Evolutionary conservation across 1,140 invertebrate species (phyloP).

Genomic region (Dolichoris vasculosae): DNA sequence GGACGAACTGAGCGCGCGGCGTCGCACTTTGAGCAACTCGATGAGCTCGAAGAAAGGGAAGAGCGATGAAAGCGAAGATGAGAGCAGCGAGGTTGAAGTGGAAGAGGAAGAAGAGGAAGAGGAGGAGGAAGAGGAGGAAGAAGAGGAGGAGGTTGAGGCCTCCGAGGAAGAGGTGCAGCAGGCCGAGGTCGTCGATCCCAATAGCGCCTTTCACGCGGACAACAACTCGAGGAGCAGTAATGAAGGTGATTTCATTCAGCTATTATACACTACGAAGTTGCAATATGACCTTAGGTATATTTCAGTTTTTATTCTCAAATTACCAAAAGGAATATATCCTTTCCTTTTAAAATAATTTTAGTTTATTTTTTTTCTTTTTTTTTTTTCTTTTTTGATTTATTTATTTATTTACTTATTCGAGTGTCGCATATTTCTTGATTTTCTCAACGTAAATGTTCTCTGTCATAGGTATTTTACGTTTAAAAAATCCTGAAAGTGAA

Average conservation of each 20-base stretch:
- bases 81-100: conserved; percentile 53
- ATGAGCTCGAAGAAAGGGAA: conserved; percentile 25
- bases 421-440: background rate
- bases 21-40: background rate
- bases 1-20: conserved; percentile 34
- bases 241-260: conserved; percentile 44
- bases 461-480: background rate
- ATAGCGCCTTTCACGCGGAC: conserved; percentile 35
- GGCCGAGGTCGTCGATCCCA: conserved; percentile 48
- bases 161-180: conserved; percentile 54
- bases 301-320: conserved; percentile 18
- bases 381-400: background rate
- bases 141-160: conserved; percentile 37
- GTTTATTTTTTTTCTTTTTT: background rate
- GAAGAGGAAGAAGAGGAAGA: conserved; percentile 50
- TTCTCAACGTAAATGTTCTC: background rate
- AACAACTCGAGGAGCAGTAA: conserved; percentile 48
- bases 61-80: conserved; percentile 40
- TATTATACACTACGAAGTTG: conserved; percentile 31
- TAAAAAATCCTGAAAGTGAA: background rate
- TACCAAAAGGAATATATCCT: background rate
- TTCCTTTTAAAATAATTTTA: background rate
- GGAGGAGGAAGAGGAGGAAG: conserved; percentile 52
- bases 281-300: conserved; percentile 25
- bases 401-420: background rate